These are phyloP conservation scores for Diplodus puntazzo DNA, from an alignment of 2,797 vertebrate genomes.

Conservation along the genomic window DNA sequence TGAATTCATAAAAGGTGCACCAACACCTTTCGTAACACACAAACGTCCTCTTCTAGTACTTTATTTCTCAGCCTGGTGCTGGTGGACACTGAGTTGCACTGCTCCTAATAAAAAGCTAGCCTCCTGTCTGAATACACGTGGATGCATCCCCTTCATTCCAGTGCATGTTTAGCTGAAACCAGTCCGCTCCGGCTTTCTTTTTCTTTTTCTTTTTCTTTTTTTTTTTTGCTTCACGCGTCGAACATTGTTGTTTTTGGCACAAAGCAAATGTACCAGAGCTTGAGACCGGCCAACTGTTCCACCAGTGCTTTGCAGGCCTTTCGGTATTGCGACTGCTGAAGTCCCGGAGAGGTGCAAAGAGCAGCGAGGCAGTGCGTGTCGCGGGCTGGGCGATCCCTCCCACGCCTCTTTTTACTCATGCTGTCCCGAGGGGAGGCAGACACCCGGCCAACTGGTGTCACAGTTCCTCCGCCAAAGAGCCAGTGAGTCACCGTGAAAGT, in stretches of 20 bases:
- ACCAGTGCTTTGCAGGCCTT: slow-evolving; percentile 50
- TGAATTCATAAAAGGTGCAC: neutral
- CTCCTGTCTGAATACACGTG: neutral
- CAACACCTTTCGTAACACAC: neutral
- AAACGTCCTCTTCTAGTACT: slow-evolving; percentile 34
- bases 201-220: neutral
- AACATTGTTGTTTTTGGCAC: slow-evolving; percentile 55
- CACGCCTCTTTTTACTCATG: slow-evolving; percentile 74
- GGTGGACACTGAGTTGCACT: neutral
- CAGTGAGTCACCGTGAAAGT: slow-evolving; percentile 66
- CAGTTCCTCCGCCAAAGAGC: slow-evolving; percentile 56
- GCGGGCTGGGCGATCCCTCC: slow-evolving; percentile 73
- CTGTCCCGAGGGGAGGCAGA: slow-evolving; percentile 75
- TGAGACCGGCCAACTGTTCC: slow-evolving; percentile 72
- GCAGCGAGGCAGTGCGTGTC: slow-evolving; percentile 70
- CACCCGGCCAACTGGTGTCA: slow-evolving; percentile 78
- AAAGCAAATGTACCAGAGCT: slow-evolving; percentile 44
- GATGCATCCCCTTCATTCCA: neutral
- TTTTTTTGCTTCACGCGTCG: slow-evolving; percentile 12
- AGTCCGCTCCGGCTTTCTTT: slow-evolving; percentile 3
- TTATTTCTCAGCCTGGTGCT: slow-evolving; percentile 27
- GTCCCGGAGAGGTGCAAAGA: slow-evolving; percentile 76
- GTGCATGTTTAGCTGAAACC: slow-evolving; percentile 21
- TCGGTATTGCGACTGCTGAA: slow-evolving; percentile 56
- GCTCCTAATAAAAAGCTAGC: neutral